Evolutionary conservation across 1,140 invertebrate species (phyloP), one percentile per base, ranked within the genome.

Genomic region (Teleopsis dalmanni): DNA sequence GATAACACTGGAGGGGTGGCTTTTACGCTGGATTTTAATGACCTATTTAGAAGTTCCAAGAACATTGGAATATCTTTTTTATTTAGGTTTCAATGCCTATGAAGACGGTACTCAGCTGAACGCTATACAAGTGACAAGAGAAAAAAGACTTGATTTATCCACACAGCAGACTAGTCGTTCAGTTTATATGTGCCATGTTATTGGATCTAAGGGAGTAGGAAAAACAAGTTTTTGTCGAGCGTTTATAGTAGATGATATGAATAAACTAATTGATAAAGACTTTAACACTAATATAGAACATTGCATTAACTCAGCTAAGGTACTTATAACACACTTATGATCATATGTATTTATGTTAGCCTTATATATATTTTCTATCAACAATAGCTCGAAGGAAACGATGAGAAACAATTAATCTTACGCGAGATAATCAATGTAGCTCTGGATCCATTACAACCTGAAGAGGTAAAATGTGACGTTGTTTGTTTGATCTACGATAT

Each of bases 101-200:
- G 85, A 92, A 73, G 91, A 93, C 60, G 88, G 91, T 58, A 87
- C 81, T 62, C 91, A 95, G 73, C 75, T 88, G 52, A 79, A 82
- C 37, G 91, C 91, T 16, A 81, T 97, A 56, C 81, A 85, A 75
- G 90, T 98, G 21, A 98, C 95, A 1, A 79, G 94, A 53, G 94
- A 98, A 55, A 95, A 96, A 60, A 88, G 88, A 70, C 78, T 97
- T 33, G 96, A 99, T 75, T 75, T 97, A 44, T 84, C 87, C 34
- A 98, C 97, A 69, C 93, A 91, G 59, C 94, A 97, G 65, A 95
- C 94, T 2, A 91, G 84, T 68, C 77, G 95, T 52, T 96, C 91
- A 72, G 94, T 98, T 8, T 99, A 98, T 70, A 85, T 90, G 66
- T 99, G 96, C 73, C 91, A 98, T 73, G 91, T 99, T 2, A 93